phyloP scores from a whole-genome alignment of 2,888 invertebrate genomes.

The Plebejus anna region DNA sequence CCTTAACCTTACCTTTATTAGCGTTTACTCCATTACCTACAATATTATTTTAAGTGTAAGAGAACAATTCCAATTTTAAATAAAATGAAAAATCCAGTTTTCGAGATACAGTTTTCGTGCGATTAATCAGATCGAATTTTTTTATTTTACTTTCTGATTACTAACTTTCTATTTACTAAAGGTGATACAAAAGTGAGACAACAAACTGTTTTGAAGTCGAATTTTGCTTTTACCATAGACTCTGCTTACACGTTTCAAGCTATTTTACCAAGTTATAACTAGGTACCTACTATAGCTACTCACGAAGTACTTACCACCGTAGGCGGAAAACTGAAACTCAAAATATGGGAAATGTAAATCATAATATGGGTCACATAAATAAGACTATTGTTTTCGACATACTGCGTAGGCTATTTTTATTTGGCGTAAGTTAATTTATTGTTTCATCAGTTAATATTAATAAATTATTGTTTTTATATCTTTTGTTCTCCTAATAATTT shows the following conservation, averaged over 20 bases:
- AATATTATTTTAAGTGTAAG: too few species aligned
- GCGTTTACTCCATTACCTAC: too few species aligned
- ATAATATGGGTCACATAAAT: constrained; percentile 6
- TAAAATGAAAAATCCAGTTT: too few species aligned
- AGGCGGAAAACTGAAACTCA: neutral
- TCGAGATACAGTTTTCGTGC: too few species aligned
- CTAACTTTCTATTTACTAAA: too few species aligned
- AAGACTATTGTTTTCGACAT: neutral
- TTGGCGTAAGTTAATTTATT: neutral
- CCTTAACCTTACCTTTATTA: too few species aligned
- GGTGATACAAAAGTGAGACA: too few species aligned
- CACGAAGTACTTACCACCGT: neutral
- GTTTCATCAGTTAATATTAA: neutral
- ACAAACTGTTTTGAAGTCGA: too few species aligned
- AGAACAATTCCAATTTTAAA: too few species aligned
- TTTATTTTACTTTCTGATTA: too few species aligned
- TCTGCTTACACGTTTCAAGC: neutral
- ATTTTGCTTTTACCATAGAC: neutral
- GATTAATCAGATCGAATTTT: too few species aligned
- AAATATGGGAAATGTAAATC: neutral
- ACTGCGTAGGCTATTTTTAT: neutral
- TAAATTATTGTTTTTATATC: neutral
- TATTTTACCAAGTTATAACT: neutral
- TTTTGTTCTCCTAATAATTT: neutral
- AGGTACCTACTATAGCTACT: neutral